Percentiles rank a stretch among this genome's conserved stretches.
Conservation (phyloP, 2,888 invertebrate species). For the Drosophila suboccidentalis region DNA sequence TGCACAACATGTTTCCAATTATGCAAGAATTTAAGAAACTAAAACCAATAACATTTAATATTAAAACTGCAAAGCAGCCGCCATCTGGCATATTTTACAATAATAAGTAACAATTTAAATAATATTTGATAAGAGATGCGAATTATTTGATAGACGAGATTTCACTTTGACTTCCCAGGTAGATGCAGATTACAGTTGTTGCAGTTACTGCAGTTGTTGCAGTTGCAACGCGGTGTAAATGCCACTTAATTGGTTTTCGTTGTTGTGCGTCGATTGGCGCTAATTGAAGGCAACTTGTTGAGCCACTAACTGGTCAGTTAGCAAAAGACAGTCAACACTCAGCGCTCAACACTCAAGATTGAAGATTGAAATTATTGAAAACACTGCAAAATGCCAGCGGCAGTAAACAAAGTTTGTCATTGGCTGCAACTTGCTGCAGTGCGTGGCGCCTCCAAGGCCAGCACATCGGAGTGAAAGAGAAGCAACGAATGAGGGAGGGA, state of each 20-base stretch:
- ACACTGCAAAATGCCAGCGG: conserved; percentile 38
- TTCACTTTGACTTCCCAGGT: conserved; percentile 9
- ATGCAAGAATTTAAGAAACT: conserved; percentile 37
- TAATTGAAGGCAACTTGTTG: conserved; percentile 77
- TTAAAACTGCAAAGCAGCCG: conserved; percentile 9
- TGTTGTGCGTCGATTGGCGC: conserved; percentile 76
- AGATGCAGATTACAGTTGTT: neutral
- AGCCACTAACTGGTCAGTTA: conserved; percentile 43
- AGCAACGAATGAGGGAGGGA: neutral
- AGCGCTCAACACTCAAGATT: conserved; percentile 9
- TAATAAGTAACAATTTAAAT: conserved; percentile 61
- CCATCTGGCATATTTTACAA: conserved; percentile 32
- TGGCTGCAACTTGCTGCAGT: conserved; percentile 18
- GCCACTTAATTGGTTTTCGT: conserved; percentile 79
- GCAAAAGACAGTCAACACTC: conserved; percentile 23
- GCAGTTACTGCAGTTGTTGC: conserved; percentile 3
- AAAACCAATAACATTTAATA: conserved; percentile 5
- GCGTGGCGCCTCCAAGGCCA: conserved; percentile 48
- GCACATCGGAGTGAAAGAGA: conserved; percentile 12
- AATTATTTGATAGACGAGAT: conserved; percentile 24
- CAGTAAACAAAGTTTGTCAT: conserved; percentile 56
- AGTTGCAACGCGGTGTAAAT: conserved; percentile 34
- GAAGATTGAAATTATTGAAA: conserved; percentile 35
- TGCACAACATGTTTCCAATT: conserved; percentile 48
- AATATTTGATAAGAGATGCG: conserved; percentile 62